phyloP scores from a whole-genome alignment of 1,140 invertebrate species.

The Ceratitis capitata region DNA sequence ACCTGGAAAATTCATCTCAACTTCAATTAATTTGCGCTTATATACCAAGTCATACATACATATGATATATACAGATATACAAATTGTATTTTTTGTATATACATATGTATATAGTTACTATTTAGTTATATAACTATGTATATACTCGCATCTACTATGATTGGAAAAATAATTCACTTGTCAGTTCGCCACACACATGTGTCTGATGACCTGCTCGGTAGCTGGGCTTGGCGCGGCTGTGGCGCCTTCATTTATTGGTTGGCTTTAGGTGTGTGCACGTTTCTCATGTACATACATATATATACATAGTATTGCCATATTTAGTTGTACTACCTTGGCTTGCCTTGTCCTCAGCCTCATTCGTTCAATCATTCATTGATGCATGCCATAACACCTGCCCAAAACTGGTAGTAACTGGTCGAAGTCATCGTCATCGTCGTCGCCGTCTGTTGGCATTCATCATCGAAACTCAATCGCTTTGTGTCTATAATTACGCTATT shows the following conservation, averaged over 20 bases:
- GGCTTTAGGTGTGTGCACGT: background rate
- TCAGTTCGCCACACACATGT: slow-evolving; percentile 29
- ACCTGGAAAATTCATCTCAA: slow-evolving; percentile 65
- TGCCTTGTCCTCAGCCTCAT: background rate
- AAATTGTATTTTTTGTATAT: background rate
- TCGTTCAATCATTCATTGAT: background rate
- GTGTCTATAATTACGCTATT: slow-evolving; percentile 26
- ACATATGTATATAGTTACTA: background rate
- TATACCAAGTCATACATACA: slow-evolving; percentile 42
- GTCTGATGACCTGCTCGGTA: slow-evolving; percentile 1
- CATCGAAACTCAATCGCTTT: background rate
- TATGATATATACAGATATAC: background rate
- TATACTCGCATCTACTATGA: background rate
- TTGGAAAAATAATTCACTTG: slow-evolving; percentile 5
- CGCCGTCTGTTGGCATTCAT: slow-evolving; percentile 5
- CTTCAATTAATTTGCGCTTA: slow-evolving; percentile 65
- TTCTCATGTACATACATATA: too few species aligned
- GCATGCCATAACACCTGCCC: background rate
- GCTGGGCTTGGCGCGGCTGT: slow-evolving; percentile 36
- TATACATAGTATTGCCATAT: background rate
- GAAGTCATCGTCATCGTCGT: too few species aligned
- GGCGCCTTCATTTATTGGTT: background rate
- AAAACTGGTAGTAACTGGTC: slow-evolving; percentile 1
- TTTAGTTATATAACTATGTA: background rate
- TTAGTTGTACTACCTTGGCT: background rate